These are phyloP conservation scores for Protosalanx chinensis DNA, from an alignment of 2,797 vertebrate genomes.

Conservation along the genomic window DNA sequence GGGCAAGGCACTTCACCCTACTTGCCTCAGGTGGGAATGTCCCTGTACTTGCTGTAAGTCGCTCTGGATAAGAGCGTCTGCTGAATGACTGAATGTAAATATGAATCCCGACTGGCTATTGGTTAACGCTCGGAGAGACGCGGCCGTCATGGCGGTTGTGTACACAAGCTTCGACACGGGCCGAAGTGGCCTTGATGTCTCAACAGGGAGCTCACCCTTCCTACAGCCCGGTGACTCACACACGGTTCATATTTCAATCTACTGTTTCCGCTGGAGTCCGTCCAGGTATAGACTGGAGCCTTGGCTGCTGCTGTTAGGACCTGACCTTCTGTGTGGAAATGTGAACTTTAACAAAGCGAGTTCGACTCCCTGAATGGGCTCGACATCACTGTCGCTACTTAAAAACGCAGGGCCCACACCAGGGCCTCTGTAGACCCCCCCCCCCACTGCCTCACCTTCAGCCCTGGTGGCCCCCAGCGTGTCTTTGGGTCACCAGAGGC, in stretches of 20 bases:
- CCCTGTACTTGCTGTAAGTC: too few species aligned
- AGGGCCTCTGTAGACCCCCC: background rate
- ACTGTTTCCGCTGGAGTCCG: background rate
- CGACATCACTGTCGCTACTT: background rate
- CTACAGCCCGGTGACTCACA: background rate
- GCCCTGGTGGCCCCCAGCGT: too few species aligned
- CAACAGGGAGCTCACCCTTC: background rate
- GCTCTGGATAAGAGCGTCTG: too few species aligned
- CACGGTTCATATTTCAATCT: background rate
- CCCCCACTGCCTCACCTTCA: background rate
- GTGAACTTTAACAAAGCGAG: background rate
- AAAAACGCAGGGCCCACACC: background rate
- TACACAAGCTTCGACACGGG: slow-evolving; percentile 35
- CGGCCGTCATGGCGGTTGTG: slow-evolving; percentile 46
- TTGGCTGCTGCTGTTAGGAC: background rate
- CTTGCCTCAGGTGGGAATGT: too few species aligned
- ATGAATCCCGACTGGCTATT: background rate
- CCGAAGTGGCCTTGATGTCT: background rate
- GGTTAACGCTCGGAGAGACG: background rate
- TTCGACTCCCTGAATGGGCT: too few species aligned
- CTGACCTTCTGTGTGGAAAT: background rate
- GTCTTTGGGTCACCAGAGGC: background rate
- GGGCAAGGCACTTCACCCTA: too few species aligned
- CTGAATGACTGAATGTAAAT: too few species aligned
- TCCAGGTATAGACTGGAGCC: background rate